Evolutionary conservation across 2,113 vertebrate genomes (phyloP), one percentile per base, ranked within the genome.

Genomic region (Bostrychus sinensis): DNA sequence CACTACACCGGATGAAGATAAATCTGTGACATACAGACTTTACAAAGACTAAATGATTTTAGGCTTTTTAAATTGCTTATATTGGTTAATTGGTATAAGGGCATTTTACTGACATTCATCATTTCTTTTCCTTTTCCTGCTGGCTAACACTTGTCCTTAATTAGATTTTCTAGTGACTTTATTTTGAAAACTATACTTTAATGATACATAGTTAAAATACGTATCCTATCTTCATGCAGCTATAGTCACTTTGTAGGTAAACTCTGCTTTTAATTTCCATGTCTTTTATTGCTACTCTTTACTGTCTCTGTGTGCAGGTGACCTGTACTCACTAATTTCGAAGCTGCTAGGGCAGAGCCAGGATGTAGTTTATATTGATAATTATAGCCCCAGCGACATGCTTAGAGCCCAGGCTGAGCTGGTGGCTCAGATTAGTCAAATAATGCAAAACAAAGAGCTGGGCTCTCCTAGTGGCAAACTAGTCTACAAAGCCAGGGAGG

Each of bases 321-420:
- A 94, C 93, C 93, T 98, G 92, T 98, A 93, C 94, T 96, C 95
- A 86, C 93, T 97, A 56, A 91, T 98, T 92, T 97, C 95, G 92
- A 94, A 93, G 92, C 93, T 98, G 58, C 91, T 98, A 94, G 94
- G 93, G 91, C 93, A 95, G 89, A 94, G 92, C 93, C 90, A 95
- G 90, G 92, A 94, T 78, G 63, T 93, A 92, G 93, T 93, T 74
- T 93, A 89, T 86, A 73, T 92, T 77, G 92, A 93, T 94, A 95
- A 94, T 66, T 94, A 94, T 83, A 92, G 92, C 13, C 94, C 95
- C 70, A 89, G 88, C 80, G 78, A 95, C 88, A 89, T 81, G 75
- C 92, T 72, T n/a, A 72, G 60, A 57, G 56, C 69, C 54, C 91
- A 89, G 89, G 85, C 92, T 90, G 92, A 95, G 78, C 86, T 96